A percentile compares a stretch with the other conserved stretches of the same genome.
Conservation (phyloP, 2,113 vertebrate genomes). For the Oceanodroma tethys region DNA sequence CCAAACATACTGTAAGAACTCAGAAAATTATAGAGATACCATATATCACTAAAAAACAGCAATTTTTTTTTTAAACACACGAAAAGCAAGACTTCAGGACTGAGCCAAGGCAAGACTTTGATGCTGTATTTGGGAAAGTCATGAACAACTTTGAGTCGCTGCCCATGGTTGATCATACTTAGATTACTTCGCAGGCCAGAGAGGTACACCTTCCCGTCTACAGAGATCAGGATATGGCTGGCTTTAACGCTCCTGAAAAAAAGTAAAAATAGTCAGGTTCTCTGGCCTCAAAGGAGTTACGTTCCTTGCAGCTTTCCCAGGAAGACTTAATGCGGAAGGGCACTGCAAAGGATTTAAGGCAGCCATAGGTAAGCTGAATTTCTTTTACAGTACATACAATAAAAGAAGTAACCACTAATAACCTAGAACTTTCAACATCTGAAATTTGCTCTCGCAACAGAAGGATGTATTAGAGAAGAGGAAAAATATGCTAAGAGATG, state of each 20-base stretch:
- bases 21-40: not conserved
- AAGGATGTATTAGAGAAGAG: not conserved
- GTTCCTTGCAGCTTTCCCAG: not conserved
- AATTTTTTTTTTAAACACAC: slow-evolving; percentile 60
- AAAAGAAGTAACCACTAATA: not conserved
- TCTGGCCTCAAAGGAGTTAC: not conserved
- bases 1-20: not conserved
- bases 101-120: slow-evolving; percentile 96
- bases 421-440: not conserved
- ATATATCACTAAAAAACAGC: not conserved
- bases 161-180: slow-evolving; percentile 93
- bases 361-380: not conserved
- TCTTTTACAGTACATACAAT: not conserved
- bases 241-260: slow-evolving; percentile 91
- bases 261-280: not conserved
- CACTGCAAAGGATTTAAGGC: not conserved
- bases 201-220: slow-evolving; percentile 92
- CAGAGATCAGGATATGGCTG: slow-evolving; percentile 93
- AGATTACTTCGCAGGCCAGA: slow-evolving; percentile 93
- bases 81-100: slow-evolving; percentile 96
- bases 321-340: not conserved
- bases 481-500: not conserved
- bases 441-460: not conserved
- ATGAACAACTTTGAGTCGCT: slow-evolving; percentile 89
- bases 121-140: slow-evolving; percentile 95